Conservation (phyloP, 2,888 invertebrate species). For the Pheosia gnoma region DNA sequence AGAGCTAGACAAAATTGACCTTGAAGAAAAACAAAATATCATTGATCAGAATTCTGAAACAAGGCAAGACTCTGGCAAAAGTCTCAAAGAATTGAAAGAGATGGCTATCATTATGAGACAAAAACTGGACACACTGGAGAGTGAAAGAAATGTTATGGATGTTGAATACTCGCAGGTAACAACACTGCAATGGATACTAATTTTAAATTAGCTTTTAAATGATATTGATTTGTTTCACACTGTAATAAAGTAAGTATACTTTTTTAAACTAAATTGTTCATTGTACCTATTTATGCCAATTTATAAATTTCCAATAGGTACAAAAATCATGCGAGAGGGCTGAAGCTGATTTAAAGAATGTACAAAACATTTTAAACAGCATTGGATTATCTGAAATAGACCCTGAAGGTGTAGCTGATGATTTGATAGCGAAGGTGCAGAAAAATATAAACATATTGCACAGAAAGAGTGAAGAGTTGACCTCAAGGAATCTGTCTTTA, state of each 20-base stretch:
- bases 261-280: no score
- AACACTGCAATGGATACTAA: neutral
- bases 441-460: slow-evolving; percentile 61
- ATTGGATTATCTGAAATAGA: slow-evolving; percentile 65
- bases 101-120: slow-evolving; percentile 66
- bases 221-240: no score
- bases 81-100: slow-evolving; percentile 74
- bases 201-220: neutral
- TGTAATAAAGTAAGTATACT: no score
- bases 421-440: slow-evolving; percentile 66
- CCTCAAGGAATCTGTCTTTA: slow-evolving; percentile 64
- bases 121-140: slow-evolving; percentile 68
- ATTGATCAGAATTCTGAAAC: slow-evolving; percentile 23
- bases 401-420: slow-evolving; percentile 48
- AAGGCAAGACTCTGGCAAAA: slow-evolving; percentile 50
- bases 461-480: slow-evolving; percentile 70
- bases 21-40: slow-evolving; percentile 16
- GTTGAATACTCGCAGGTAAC: slow-evolving; percentile 71
- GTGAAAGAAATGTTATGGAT: slow-evolving; percentile 73
- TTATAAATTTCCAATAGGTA: slow-evolving; percentile 49
- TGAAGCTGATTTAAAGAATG: slow-evolving; percentile 78
- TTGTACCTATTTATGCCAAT: neutral
- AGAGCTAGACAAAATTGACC: slow-evolving; percentile 13
- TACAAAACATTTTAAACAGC: slow-evolving; percentile 63
- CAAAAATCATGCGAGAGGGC: slow-evolving; percentile 67